phyloP scores from a whole-genome alignment of 2,888 invertebrate species.

The Meliscaeva auricollis region DNA sequence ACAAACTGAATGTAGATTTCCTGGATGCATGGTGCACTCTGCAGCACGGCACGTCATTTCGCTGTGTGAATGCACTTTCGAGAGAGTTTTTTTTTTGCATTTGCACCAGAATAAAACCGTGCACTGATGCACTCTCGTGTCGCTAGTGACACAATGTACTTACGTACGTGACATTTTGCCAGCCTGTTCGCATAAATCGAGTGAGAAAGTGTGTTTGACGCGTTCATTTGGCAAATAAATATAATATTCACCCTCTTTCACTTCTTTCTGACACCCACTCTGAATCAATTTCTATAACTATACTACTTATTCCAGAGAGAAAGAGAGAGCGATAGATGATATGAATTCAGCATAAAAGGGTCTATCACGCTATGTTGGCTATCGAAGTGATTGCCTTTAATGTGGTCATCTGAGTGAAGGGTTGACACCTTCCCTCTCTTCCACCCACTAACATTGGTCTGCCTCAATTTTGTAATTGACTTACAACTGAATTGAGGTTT shows the following conservation, averaged over 20 bases:
- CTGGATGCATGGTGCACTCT: background rate
- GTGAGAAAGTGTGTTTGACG: constrained; percentile 52
- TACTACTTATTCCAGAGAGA: background rate
- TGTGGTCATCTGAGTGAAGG: constrained; percentile 57
- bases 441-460: background rate
- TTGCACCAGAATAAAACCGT: constrained; percentile 1
- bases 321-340: background rate
- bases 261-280: constrained; percentile 23
- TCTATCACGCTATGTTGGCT: constrained; percentile 24
- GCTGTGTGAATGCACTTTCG: constrained; percentile 68
- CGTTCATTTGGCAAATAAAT: constrained; percentile 41
- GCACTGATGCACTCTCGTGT: constrained; percentile 6
- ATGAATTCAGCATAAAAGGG: constrained; percentile 27
- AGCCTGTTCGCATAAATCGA: constrained; percentile 29
- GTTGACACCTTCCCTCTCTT: constrained; percentile 37
- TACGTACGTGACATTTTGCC: constrained; percentile 58
- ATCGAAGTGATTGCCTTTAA: constrained; percentile 65
- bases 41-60: constrained; percentile 43
- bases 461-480: constrained; percentile 50
- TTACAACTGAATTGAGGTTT: constrained; percentile 58
- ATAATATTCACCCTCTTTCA: constrained; percentile 53
- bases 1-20: constrained; percentile 33
- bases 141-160: constrained; percentile 52
- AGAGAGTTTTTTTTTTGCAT: constrained; percentile 32
- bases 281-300: constrained; percentile 52